phyloP scores from a whole-genome alignment of 2,797 vertebrate genomes.

The Chelmon rostratus region DNA sequence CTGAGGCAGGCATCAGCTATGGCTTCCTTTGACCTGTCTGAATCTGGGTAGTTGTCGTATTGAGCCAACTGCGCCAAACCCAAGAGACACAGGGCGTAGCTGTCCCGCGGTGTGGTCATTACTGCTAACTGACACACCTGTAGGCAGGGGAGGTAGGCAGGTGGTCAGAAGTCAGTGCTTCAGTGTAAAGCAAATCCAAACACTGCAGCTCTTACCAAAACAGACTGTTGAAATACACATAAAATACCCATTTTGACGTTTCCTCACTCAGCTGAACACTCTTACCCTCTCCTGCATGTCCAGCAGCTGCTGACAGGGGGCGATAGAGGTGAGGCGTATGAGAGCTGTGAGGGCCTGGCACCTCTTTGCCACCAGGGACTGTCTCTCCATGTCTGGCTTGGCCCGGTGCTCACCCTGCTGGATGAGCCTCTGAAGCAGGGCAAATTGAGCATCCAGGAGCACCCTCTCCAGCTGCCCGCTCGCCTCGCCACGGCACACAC shows the following conservation, averaged over 20 bases:
- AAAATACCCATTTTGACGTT: too few species aligned
- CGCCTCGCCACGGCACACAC: conserved; percentile 71
- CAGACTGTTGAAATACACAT: not conserved
- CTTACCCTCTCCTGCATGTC: conserved; percentile 77
- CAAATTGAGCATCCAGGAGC: conserved; percentile 80
- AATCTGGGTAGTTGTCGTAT: conserved; percentile 71
- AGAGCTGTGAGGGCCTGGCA: conserved; percentile 67
- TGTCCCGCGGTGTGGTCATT: conserved; percentile 67
- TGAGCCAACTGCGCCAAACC: conserved; percentile 81
- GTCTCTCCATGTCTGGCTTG: conserved; percentile 19
- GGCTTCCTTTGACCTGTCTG: conserved; percentile 51
- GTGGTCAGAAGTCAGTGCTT: not conserved
- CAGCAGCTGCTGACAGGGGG: conserved; percentile 71
- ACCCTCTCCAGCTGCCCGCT: conserved; percentile 83
- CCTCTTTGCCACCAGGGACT: conserved; percentile 73
- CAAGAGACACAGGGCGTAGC: conserved; percentile 75
- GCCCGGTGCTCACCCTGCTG: conserved; percentile 57
- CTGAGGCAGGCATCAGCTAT: conserved; percentile 74
- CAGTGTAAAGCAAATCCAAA: not conserved
- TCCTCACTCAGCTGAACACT: not conserved
- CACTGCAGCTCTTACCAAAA: not conserved
- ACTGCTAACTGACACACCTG: conserved; percentile 81
- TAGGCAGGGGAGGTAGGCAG: not conserved
- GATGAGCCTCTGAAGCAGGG: conserved; percentile 80
- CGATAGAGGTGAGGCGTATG: conserved; percentile 69